These are phyloP conservation scores for Subacronicta megacephala DNA, from an alignment of 2,888 invertebrate genomes.

Conservation along the genomic window DNA sequence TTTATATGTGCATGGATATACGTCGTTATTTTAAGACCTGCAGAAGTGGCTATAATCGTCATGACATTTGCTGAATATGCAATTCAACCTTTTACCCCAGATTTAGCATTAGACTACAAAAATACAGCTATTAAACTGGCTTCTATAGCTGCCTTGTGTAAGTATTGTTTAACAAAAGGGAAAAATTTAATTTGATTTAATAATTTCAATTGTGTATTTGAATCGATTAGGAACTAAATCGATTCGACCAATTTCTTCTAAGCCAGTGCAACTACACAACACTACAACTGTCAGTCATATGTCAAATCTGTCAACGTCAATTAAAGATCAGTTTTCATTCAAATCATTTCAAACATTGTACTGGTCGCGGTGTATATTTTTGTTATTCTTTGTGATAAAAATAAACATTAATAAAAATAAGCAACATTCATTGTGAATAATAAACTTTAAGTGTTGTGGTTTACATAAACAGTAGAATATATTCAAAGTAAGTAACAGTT, in stretches of 20 bases:
- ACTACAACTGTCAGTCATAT: neutral
- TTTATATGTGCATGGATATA: constrained; percentile 94
- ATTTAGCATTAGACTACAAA: constrained; percentile 80
- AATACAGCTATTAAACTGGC: constrained; percentile 90
- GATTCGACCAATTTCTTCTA: neutral
- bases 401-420: neutral
- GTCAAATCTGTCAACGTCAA: constrained; percentile 6
- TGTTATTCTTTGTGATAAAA: neutral
- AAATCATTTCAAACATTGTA: constrained; percentile 34
- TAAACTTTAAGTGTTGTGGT: constrained; percentile 6
- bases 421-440: constrained; percentile 11
- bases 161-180: constrained; percentile 59
- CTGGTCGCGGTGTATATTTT: constrained; percentile 5
- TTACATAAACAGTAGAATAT: constrained; percentile 1
- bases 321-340: constrained; percentile 11
- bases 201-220: neutral
- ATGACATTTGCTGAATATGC: constrained; percentile 94
- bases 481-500: constrained; percentile 36
- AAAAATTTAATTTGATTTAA: neutral
- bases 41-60: constrained; percentile 93
- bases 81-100: constrained; percentile 90
- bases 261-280: too few species aligned
- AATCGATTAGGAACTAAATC: constrained; percentile 27
- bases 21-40: constrained; percentile 93
- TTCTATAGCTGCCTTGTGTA: constrained; percentile 91